Conservation (phyloP, 2,113 vertebrate genomes). For the Rhizomys pruinosus region DNA sequence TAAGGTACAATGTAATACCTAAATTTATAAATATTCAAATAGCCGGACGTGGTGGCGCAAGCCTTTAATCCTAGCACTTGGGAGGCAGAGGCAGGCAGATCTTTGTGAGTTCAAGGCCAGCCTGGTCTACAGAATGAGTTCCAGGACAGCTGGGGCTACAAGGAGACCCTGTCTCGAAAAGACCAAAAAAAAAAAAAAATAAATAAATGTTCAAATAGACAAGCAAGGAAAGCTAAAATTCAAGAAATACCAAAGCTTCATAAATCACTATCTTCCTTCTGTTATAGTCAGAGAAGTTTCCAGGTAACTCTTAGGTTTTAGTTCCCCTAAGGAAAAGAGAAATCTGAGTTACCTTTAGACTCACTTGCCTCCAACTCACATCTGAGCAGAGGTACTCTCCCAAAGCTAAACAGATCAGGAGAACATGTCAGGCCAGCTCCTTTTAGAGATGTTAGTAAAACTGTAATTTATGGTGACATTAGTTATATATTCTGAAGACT, state of each 20-base stretch:
- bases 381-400: neutral
- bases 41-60: too few relatives aligned
- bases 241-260: neutral
- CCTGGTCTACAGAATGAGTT: too few relatives aligned
- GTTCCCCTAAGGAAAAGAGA: neutral
- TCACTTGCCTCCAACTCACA: neutral
- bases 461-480: conserved; percentile 55
- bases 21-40: too few relatives aligned
- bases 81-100: too few relatives aligned
- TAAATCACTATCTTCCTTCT: conserved; percentile 40
- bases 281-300: conserved; percentile 30
- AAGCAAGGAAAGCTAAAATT: too few relatives aligned
- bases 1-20: too few relatives aligned
- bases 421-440: neutral
- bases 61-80: too few relatives aligned
- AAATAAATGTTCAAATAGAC: too few relatives aligned
- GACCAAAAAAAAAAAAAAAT: too few relatives aligned
- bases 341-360: conserved; percentile 17
- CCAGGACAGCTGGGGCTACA: too few relatives aligned
- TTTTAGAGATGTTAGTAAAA: conserved; percentile 51
- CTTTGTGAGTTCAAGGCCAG: too few relatives aligned
- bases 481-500: conserved; percentile 43
- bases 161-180: too few relatives aligned
- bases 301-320: neutral
- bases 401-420: conserved; percentile 9